Percentiles rank a stretch among this genome's conserved stretches.
Evolutionary conservation across 2,888 invertebrate genomes (phyloP).

Genomic region (Phengaris alcon): DNA sequence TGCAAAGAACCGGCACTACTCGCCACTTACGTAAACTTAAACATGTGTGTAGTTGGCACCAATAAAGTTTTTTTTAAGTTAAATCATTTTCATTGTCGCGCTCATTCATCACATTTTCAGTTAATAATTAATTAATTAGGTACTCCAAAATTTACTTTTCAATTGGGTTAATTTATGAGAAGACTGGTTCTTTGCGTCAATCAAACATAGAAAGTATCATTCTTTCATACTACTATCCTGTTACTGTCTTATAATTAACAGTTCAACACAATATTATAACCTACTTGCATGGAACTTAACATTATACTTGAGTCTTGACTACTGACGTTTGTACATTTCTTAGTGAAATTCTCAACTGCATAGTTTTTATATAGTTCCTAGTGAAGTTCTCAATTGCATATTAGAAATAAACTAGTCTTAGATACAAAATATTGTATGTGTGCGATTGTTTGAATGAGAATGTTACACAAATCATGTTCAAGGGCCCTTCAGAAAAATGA

Average conservation of each 20-base stretch:
- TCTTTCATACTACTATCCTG: not conserved
- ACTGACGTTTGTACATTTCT: not conserved
- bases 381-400: not conserved
- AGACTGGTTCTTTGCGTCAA: constrained; percentile 6
- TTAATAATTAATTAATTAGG: not conserved
- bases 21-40: not conserved
- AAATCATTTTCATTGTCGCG: too few species aligned
- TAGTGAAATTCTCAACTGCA: not conserved
- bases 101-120: not conserved
- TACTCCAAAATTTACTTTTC: not conserved
- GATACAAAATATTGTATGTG: not conserved
- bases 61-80: too few species aligned
- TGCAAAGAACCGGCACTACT: constrained; percentile 25
- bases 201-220: not conserved
- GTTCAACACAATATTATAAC: not conserved
- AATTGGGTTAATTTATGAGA: not conserved
- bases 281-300: constrained; percentile 3
- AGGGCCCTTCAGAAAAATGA: not conserved
- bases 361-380: not conserved
- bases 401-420: not conserved
- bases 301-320: not conserved
- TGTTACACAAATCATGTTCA: not conserved
- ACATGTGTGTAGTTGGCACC: not conserved
- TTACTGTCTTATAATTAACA: constrained; percentile 4
- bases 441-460: not conserved